Conservation (phyloP, 2,888 invertebrate species). For the Hetaerina titia region DNA sequence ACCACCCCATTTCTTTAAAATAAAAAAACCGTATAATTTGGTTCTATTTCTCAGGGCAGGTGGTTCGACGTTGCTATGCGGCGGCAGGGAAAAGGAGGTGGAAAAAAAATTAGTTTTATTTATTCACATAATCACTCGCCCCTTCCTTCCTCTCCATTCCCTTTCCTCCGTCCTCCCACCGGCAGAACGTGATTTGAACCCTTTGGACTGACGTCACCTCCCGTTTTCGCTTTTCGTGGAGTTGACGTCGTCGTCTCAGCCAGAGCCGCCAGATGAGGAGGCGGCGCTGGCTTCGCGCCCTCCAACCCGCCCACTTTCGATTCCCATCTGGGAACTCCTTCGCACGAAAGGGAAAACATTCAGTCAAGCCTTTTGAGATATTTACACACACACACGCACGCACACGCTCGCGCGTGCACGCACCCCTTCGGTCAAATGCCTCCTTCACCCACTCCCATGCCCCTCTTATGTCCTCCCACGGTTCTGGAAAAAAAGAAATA, state of each 20-base stretch:
- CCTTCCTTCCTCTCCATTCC: not conserved
- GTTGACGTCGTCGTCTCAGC: constrained; percentile 28
- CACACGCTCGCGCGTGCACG: not conserved
- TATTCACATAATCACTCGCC: not conserved
- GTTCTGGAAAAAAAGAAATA: no score
- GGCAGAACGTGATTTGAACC: constrained; percentile 32
- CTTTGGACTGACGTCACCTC: constrained; percentile 37
- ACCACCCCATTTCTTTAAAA: not conserved
- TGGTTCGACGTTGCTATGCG: not conserved
- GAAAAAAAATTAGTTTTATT: not conserved
- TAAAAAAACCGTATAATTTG: not conserved
- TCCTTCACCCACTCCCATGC: not conserved
- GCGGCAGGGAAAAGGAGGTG: not conserved
- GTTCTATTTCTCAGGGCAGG: not conserved
- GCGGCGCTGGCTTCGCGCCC: not conserved
- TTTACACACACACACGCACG: constrained; percentile 35
- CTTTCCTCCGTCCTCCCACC: not conserved
- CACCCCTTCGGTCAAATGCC: constrained; percentile 33
- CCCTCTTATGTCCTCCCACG: constrained; percentile 4
- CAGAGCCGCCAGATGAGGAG: constrained; percentile 11
- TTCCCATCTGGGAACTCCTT: constrained; percentile 34
- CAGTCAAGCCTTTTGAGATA: constrained; percentile 58
- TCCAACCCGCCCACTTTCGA: not conserved
- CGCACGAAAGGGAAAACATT: constrained; percentile 27
- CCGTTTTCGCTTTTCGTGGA: constrained; percentile 54